Percentiles rank a stretch among this genome's conserved stretches.
Evolutionary conservation across 2,797 vertebrate species (phyloP).

Genomic region (Momotus momota): DNA sequence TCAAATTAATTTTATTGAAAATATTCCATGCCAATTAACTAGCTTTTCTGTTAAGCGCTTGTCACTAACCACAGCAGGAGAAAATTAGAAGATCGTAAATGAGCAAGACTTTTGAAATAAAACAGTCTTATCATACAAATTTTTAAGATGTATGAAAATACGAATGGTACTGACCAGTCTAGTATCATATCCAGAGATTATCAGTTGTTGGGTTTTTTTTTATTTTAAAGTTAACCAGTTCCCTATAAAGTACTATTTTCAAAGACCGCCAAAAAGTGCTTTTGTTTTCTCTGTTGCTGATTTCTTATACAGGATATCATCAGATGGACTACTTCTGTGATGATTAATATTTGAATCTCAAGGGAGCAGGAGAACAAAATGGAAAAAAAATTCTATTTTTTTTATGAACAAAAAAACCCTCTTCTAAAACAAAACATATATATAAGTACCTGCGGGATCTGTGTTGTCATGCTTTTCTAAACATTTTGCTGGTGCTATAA

Average conservation of each 20-base stretch:
- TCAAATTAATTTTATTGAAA: neutral
- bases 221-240: neutral
- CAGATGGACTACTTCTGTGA: neutral
- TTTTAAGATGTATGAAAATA: neutral
- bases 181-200: neutral
- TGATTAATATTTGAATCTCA: neutral
- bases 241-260: neutral
- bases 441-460: neutral
- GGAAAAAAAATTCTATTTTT: neutral
- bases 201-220: neutral
- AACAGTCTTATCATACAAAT: neutral
- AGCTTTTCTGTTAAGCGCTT: neutral
- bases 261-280: neutral
- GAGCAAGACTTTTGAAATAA: neutral
- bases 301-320: neutral
- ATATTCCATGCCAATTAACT: neutral
- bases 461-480: neutral
- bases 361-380: neutral
- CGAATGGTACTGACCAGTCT: neutral
- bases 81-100: neutral
- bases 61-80: neutral
- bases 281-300: neutral
- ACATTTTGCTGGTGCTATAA: neutral
- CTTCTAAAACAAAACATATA: neutral
- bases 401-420: rapidly evolving